phyloP scores from a whole-genome alignment of 2,888 invertebrate species.

The Mesoligia furuncula region DNA sequence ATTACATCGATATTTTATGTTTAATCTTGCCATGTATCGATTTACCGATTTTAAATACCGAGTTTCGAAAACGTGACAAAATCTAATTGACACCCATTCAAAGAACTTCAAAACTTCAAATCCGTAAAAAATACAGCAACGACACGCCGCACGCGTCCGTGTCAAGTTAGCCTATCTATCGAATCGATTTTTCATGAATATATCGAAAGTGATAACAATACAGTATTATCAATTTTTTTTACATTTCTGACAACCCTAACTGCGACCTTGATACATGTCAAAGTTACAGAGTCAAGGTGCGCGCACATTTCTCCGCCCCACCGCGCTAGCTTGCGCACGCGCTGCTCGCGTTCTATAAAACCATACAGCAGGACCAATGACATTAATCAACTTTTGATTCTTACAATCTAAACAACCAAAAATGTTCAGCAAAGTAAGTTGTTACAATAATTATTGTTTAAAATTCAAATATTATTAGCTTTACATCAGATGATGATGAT shows the following conservation, averaged over 20 bases:
- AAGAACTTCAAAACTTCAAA: background rate
- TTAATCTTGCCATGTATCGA: too few species aligned
- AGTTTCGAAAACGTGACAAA: background rate
- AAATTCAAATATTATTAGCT: background rate
- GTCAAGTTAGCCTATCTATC: background rate
- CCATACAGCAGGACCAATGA: constrained; percentile 74
- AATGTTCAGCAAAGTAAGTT: constrained; percentile 85
- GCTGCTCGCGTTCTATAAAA: constrained; percentile 79
- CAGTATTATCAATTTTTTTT: background rate
- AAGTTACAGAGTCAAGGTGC: constrained; percentile 80
- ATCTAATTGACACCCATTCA: background rate
- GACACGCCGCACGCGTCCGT: background rate
- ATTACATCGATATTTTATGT: background rate
- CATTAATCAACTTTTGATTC: constrained; percentile 80
- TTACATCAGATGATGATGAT: too few species aligned
- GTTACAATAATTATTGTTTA: background rate
- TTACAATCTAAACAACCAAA: constrained; percentile 75
- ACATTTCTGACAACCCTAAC: constrained; percentile 20
- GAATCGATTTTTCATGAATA: background rate
- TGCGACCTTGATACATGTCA: constrained; percentile 78
- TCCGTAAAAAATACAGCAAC: background rate
- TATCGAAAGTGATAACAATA: background rate
- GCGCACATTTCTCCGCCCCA: constrained; percentile 81
- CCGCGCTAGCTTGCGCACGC: constrained; percentile 68
- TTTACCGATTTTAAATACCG: background rate